Base-by-base conservation (phyloP, 2,888 invertebrate genomes). In the Candidula unifasciata region DNA sequence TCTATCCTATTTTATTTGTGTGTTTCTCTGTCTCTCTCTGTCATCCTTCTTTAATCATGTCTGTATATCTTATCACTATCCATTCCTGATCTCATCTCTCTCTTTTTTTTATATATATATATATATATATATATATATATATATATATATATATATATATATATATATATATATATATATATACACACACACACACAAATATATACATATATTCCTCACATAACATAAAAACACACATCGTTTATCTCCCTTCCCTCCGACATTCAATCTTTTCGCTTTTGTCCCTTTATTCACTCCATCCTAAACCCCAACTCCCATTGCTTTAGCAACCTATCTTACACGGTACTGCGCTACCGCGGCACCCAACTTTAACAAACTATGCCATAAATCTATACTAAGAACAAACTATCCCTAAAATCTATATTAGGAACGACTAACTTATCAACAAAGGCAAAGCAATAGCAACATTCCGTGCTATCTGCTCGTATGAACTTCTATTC, bases 51-150 rank as follows among this genome's bases (percentile, higher is more conserved):
- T 24, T 60, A 5, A 18, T 3, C 21, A 5, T 60, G 8, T 27
- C 54, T 77, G 13, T 77, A 57, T 77, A 6, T 8, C 52, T 35
- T 52, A 0, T 77, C 77, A 57, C 27, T 57, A 16, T 77, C 77
- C 54, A 8, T 57, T 57, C 44, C 54, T 57, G 57, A 27, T 21
- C 30, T 8, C n/a, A 5, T 77, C 57, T 77, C n/a, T 77, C 77
- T 77, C n/a, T 77, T 10, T 44, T 10, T 44, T 10, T 44, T n/a
- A n/a, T 60, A 24, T 21, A 24, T 21, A 24, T 16, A 21, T 16
- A n/a, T 16, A 21, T 21, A 21, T 21, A 21, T 21, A 21, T 21
- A 21, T 21, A 21, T 21, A 60, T 21, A 24, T 21, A 60, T 5
- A 60, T 5, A 60, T 21, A 24, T 5, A 24, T 21, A 60, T 5